Conservation (phyloP, 2,113 vertebrate genomes). For the Connochaetes taurinus region DNA sequence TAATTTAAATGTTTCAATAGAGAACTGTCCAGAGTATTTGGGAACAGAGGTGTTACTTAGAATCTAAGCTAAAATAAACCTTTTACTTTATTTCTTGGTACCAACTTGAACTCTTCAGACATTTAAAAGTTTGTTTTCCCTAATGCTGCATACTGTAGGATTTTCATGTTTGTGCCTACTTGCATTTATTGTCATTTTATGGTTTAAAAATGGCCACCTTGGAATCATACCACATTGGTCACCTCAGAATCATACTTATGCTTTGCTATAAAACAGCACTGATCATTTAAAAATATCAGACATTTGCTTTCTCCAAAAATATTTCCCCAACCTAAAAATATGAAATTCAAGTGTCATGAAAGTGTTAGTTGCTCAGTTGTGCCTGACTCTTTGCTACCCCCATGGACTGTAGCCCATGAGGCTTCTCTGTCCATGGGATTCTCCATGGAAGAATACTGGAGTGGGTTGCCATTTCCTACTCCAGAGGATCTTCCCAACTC, state of each 20-base stretch:
- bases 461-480: not conserved
- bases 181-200: not conserved
- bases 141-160: accelerated
- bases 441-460: not conserved
- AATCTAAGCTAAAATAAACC: not conserved
- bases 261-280: not conserved
- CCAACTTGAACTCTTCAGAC: not conserved
- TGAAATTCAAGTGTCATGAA: not conserved
- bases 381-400: not conserved
- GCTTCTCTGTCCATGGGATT: not conserved
- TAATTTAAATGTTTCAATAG: not conserved
- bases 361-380: not conserved
- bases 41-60: accelerated
- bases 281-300: not conserved
- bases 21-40: not conserved
- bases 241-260: not conserved
- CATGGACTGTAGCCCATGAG: not conserved
- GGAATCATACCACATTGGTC: not conserved
- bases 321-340: not conserved
- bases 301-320: not conserved
- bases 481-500: not conserved
- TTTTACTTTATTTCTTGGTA: not conserved
- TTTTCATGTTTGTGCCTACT: not conserved
- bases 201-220: not conserved
- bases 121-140: not conserved